Conservation (phyloP, 2,888 invertebrate species). For the Nipponacmea schrenckii region DNA sequence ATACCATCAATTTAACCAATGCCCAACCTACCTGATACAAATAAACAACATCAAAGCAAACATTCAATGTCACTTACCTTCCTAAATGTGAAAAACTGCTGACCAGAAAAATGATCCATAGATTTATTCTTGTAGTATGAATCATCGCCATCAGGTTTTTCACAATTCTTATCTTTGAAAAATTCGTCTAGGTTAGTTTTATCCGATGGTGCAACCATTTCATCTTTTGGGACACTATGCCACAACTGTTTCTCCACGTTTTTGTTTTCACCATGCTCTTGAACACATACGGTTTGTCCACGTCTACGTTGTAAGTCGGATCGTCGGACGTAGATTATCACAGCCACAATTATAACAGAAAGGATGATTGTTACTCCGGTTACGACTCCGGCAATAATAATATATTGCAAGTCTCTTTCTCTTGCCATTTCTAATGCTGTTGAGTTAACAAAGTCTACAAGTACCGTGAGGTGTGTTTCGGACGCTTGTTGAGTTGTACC, state of each 20-base stretch:
- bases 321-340: conserved; percentile 32
- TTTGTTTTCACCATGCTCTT: conserved; percentile 35
- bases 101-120: conserved; percentile 29
- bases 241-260: conserved; percentile 38
- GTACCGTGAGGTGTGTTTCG: conserved; percentile 34
- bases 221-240: conserved; percentile 39
- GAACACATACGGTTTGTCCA: conserved; percentile 29
- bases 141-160: conserved; percentile 23
- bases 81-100: conserved; percentile 37
- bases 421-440: conserved; percentile 13
- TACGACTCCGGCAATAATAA: conserved; percentile 38
- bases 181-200: conserved; percentile 23
- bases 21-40: too few species aligned
- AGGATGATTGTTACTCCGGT: conserved; percentile 36
- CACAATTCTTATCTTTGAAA: conserved; percentile 19
- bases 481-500: conserved; percentile 42
- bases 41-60: too few species aligned
- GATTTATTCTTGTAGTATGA: conserved; percentile 32
- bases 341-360: conserved; percentile 36
- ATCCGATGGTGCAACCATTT: conserved; percentile 22
- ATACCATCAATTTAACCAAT: too few species aligned
- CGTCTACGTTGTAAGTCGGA: conserved; percentile 20
- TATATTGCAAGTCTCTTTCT: conserved; percentile 32
- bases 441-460: conserved; percentile 28
- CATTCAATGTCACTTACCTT: conserved; percentile 27